Evolutionary conservation across 1,140 invertebrate species (phyloP), one percentile per base, ranked within the genome.

Genomic region (Calephelis virginiensis): DNA sequence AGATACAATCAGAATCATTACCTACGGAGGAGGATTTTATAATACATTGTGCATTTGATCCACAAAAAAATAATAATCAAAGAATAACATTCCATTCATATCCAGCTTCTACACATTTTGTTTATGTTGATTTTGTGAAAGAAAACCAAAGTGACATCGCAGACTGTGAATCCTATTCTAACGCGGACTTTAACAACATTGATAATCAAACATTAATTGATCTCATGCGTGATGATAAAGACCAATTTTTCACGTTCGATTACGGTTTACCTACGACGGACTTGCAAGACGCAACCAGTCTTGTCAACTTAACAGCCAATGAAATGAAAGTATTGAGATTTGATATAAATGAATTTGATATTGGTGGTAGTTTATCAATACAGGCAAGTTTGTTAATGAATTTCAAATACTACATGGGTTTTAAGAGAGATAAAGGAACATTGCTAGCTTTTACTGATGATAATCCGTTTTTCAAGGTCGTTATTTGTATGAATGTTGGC

Each of bases 241-340:
- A 94, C 12, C 93, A 95, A 56, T 95, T 95, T 75, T 96, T 96
- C 75, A 90, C 93, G 10, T 96, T 94, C 72, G 94, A 95, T 45
- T 96, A 94, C 72, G 94, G 95, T 67, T 80, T 95, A 66, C 82
- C 94, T 0, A 86, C 91, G 0, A 92, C 92, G 49, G 80, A 78
- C 48, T 92, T 95, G 62, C 92, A 93, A 69, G 82, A 94, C 63
- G 92, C 93, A 38, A 92, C 94, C 0, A 92, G 92, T 40, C 77
- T 94, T 3, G 81, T 96, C 0, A 96, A 95, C 77, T 69, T 96
- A 8, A 94, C 94, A 0, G 92, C 91, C 0, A 85, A 92, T 45
- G 90, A 92, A 59, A 84, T 94, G 8, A 93, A 93, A 64, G 92
- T 92, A 12, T 89, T 96, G 45, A 92, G 93, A 50, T 96, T 96